Percentiles rank a stretch among this genome's conserved stretches.
Conservation (phyloP, 2,888 invertebrate species). For the Sisyra terminalis region DNA sequence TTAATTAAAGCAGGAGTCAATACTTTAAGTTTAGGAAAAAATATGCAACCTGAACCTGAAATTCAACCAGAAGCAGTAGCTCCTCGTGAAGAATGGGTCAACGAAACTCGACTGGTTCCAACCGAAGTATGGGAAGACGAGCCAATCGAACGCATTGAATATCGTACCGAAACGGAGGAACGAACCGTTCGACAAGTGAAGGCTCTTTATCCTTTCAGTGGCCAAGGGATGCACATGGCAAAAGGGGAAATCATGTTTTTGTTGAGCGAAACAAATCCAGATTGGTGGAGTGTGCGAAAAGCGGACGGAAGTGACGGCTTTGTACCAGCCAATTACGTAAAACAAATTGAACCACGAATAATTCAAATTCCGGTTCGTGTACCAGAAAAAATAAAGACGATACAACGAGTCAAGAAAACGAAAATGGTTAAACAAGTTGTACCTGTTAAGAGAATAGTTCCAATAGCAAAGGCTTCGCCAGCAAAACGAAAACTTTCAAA, state of each 20-base stretch:
- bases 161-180: constrained; percentile 74
- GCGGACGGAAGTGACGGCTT: constrained; percentile 87
- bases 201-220: constrained; percentile 77
- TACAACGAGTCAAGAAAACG: constrained; percentile 79
- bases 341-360: constrained; percentile 77
- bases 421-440: constrained; percentile 76
- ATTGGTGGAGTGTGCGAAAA: constrained; percentile 97
- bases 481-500: constrained; percentile 20
- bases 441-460: constrained; percentile 48
- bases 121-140: constrained; percentile 91
- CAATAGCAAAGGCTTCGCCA: constrained; percentile 27
- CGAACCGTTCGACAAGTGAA: constrained; percentile 74
- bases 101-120: constrained; percentile 68
- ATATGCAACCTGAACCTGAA: constrained; percentile 39
- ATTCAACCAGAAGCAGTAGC: constrained; percentile 26
- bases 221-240: constrained; percentile 80
- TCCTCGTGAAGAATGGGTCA: constrained; percentile 58
- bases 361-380: constrained; percentile 71
- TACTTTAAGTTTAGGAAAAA: constrained; percentile 31
- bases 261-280: constrained; percentile 86
- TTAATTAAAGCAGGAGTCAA: constrained; percentile 62
- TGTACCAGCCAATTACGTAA: constrained; percentile 93
- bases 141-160: constrained; percentile 67
- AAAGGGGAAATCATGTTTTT: constrained; percentile 90
- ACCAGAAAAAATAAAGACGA: constrained; percentile 66